These are phyloP conservation scores for Drosophila histrio DNA, from an alignment of 2,888 invertebrate genomes.

Conservation along the genomic window DNA sequence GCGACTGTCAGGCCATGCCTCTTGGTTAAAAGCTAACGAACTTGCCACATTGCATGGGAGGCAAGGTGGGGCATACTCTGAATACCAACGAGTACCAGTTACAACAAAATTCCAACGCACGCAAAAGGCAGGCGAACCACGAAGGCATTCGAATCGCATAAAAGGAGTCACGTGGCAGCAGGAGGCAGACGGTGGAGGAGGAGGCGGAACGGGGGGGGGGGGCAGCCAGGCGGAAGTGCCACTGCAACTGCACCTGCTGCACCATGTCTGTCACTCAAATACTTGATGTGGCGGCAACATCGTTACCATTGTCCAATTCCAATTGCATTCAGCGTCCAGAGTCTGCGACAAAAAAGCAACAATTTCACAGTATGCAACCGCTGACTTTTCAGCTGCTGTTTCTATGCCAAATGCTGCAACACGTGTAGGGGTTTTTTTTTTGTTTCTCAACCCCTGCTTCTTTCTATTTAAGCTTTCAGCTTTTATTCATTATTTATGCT, in stretches of 20 bases:
- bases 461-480: conserved; percentile 29
- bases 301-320: conserved; percentile 39
- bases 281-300: not conserved
- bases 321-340: conserved; percentile 56
- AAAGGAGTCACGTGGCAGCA: conserved; percentile 35
- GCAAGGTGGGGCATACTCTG: conserved; percentile 58
- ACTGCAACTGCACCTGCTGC: conserved; percentile 69
- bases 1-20: not conserved
- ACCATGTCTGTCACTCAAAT: conserved; percentile 31
- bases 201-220: not conserved
- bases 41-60: conserved; percentile 60
- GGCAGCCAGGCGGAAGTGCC: conserved; percentile 61
- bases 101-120: conserved; percentile 55
- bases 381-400: conserved; percentile 20
- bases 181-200: not conserved
- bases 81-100: conserved; percentile 79
- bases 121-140: conserved; percentile 43
- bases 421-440: conserved; percentile 15
- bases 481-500: conserved; percentile 74
- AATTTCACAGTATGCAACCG: conserved; percentile 43
- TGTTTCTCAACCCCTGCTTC: not conserved
- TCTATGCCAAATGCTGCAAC: conserved; percentile 45
- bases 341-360: conserved; percentile 58
- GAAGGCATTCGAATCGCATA: conserved; percentile 34
- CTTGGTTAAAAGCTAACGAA: conserved; percentile 67